These are phyloP conservation scores for Equus quagga DNA, from an alignment of 2,113 vertebrate genomes.

Conservation along the genomic window DNA sequence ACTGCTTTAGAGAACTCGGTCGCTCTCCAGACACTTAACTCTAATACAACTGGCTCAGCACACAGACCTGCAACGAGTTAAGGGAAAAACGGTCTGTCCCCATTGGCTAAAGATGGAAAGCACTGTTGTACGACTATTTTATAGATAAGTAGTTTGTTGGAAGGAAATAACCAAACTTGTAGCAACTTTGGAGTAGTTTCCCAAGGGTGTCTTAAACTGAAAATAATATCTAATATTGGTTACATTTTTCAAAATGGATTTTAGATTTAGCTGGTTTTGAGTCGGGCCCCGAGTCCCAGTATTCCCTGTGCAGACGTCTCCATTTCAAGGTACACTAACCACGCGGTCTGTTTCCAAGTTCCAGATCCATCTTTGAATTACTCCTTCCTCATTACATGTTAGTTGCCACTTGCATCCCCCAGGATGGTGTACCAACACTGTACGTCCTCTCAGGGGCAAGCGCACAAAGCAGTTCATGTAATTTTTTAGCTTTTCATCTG, in stretches of 20 bases:
- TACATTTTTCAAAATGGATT: not conserved
- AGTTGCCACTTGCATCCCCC: fast-evolving
- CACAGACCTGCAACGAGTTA: not conserved
- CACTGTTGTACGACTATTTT: not conserved
- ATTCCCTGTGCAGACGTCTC: not conserved
- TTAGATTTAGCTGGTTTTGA: not conserved
- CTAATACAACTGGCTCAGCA: fast-evolving
- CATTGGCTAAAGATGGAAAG: not conserved
- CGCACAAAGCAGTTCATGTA: fast-evolving
- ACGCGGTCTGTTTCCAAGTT: fast-evolving
- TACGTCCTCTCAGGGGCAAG: fast-evolving
- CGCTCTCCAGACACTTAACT: not conserved
- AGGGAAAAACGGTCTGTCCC: not conserved
- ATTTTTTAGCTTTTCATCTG: not conserved
- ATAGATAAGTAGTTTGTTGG: not conserved
- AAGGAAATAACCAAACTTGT: conserved; percentile 7
- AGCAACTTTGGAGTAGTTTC: not conserved
- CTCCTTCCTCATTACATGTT: fast-evolving
- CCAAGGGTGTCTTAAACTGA: not conserved
- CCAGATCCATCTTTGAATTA: not conserved
- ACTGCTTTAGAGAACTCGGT: not conserved
- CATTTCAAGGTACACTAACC: not conserved
- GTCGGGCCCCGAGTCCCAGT: fast-evolving
- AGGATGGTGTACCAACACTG: fast-evolving
- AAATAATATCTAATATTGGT: not conserved